phyloP scores from a whole-genome alignment of 1,140 invertebrate genomes.

The Aleiodes sp. region DNA sequence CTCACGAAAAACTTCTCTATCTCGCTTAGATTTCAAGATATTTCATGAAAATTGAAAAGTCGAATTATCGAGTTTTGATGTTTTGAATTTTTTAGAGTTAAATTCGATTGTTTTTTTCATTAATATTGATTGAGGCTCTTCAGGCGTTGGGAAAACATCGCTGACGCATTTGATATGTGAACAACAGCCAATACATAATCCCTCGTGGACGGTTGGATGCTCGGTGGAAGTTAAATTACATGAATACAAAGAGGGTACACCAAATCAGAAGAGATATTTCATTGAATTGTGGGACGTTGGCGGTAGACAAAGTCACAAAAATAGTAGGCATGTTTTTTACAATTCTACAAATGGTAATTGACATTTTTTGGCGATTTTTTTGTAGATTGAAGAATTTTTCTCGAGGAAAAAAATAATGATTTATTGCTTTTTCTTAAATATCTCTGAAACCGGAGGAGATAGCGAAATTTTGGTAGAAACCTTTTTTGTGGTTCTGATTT shows the following conservation, averaged over 20 bases:
- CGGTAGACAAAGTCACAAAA: conserved; percentile 90
- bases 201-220: conserved; percentile 95
- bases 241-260: conserved; percentile 94
- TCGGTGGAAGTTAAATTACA: conserved; percentile 95
- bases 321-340: conserved; percentile 93
- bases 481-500: no score
- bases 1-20: background rate
- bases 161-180: conserved; percentile 91
- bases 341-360: conserved; percentile 86
- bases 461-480: no score
- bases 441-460: no score
- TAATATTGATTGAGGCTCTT: conserved; percentile 71
- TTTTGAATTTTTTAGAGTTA: background rate
- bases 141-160: conserved; percentile 93
- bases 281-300: conserved; percentile 97
- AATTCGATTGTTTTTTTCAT: background rate
- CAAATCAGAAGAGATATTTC: conserved; percentile 90
- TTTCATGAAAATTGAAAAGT: background rate
- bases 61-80: background rate
- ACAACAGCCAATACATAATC: conserved; percentile 82
- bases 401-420: background rate
- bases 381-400: background rate
- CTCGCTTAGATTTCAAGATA: no score
- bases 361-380: conserved; percentile 37
- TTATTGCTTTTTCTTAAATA: no score